Percentiles rank a stretch among this genome's conserved stretches.
These are phyloP conservation scores for Proales similis DNA, from an alignment of 1,140 invertebrate genomes.

Conservation along the genomic window DNA sequence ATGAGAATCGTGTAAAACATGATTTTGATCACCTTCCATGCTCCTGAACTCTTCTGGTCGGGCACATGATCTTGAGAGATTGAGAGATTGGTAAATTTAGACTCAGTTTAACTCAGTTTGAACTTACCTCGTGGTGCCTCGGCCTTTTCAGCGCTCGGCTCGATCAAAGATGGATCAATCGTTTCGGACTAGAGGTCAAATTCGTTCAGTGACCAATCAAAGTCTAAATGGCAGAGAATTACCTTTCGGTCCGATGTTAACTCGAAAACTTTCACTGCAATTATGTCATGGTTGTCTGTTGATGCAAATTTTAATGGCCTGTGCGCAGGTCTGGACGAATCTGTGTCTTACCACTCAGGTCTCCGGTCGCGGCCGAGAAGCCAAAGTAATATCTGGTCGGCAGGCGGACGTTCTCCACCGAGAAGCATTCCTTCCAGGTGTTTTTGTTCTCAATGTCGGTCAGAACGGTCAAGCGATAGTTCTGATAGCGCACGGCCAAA, in stretches of 20 bases:
- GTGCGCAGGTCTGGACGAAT: not conserved
- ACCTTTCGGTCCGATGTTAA: slow-evolving; percentile 58
- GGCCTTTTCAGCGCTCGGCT: slow-evolving; percentile 12
- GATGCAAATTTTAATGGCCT: not conserved
- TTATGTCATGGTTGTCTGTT: slow-evolving; percentile 85
- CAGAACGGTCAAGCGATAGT: slow-evolving; percentile 75
- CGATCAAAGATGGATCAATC: slow-evolving; percentile 22
- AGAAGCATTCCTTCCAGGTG: slow-evolving; percentile 86
- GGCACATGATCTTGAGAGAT: slow-evolving; percentile 1
- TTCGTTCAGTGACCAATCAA: not conserved
- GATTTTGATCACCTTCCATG: slow-evolving; percentile 18
- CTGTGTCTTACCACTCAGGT: slow-evolving; percentile 60
- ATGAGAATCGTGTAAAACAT: slow-evolving; percentile 21
- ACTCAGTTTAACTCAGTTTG: not conserved
- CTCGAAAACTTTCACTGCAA: slow-evolving; percentile 82
- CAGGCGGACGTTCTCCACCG: slow-evolving; percentile 75
- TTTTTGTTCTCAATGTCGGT: slow-evolving; percentile 83
- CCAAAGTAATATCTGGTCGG: slow-evolving; percentile 94
- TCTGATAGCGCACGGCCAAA: slow-evolving; percentile 80
- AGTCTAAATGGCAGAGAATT: not conserved
- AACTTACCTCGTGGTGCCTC: slow-evolving; percentile 16
- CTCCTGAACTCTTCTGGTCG: slow-evolving; percentile 5
- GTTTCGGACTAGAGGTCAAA: not conserved
- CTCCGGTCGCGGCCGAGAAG: slow-evolving; percentile 86
- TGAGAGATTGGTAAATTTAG: slow-evolving; percentile 1